Conservation (phyloP, 2,797 vertebrate species). For the Coreius guichenoti region DNA sequence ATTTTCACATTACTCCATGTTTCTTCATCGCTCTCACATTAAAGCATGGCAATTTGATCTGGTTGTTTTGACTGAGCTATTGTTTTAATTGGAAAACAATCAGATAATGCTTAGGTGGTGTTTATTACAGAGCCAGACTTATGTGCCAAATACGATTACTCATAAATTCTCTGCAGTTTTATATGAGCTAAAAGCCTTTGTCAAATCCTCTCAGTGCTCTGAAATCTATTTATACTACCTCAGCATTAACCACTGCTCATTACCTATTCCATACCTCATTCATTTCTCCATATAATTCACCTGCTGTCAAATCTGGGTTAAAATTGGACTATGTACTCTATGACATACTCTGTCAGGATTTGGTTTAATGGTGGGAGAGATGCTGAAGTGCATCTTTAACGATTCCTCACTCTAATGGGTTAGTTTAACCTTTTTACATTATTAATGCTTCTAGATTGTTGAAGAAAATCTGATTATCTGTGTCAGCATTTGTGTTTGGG, state of each 20-base stretch:
- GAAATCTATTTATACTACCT: slow-evolving; percentile 61
- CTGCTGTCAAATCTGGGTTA: slow-evolving; percentile 74
- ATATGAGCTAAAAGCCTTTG: slow-evolving; percentile 41
- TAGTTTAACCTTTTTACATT: slow-evolving; percentile 33
- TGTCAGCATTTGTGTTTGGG: slow-evolving; percentile 23
- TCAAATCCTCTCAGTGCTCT: slow-evolving; percentile 43
- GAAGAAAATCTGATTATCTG: not conserved
- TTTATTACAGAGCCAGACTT: slow-evolving; percentile 29
- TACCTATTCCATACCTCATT: slow-evolving; percentile 78
- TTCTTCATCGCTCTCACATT: not conserved
- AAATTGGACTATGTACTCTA: slow-evolving; percentile 71
- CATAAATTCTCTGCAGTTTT: slow-evolving; percentile 43
- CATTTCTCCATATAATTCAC: slow-evolving; percentile 69
- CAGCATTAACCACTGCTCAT: slow-evolving; percentile 74
- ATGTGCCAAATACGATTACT: slow-evolving; percentile 45
- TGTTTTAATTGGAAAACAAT: slow-evolving; percentile 29
- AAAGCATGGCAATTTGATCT: not conserved
- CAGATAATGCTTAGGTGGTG: slow-evolving; percentile 17
- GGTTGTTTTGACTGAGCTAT: not conserved
- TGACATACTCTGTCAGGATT: slow-evolving; percentile 26
- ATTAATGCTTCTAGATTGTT: slow-evolving; percentile 32
- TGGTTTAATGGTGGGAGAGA: slow-evolving; percentile 22
- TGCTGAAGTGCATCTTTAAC: not conserved
- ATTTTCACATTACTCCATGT: slow-evolving; percentile 2
- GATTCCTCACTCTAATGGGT: slow-evolving; percentile 25